Conservation (phyloP, 2,113 vertebrate genomes). For the Acanthochromis polyacanthus region DNA sequence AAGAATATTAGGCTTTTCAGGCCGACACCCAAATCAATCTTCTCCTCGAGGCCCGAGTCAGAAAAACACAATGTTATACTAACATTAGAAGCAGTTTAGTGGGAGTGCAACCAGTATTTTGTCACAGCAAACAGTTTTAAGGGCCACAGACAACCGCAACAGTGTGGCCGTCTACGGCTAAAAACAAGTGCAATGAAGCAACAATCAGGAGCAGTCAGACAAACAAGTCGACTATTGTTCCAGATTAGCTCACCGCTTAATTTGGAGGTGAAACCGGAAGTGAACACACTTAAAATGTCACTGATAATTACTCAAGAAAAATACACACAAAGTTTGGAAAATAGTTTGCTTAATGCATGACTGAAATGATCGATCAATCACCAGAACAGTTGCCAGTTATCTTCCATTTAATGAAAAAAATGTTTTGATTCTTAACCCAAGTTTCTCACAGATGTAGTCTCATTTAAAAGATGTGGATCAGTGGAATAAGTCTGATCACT, state of each 20-base stretch:
- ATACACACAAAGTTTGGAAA: no score
- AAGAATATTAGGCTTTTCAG: conserved; percentile 26
- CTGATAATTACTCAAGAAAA: no score
- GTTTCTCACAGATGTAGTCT: no score
- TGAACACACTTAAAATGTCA: background rate
- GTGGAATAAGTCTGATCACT: no score
- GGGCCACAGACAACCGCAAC: no score
- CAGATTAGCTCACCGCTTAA: background rate
- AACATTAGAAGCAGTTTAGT: background rate
- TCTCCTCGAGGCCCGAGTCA: background rate
- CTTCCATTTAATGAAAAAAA: no score
- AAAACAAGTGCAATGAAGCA: background rate
- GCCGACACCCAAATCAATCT: background rate
- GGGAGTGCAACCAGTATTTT: background rate
- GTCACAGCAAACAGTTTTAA: background rate
- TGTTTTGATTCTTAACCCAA: no score
- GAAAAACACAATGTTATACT: conserved; percentile 2
- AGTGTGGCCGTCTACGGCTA: background rate
- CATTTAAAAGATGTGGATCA: no score
- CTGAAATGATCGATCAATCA: no score
- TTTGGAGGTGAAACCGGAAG: background rate
- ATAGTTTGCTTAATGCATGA: no score
- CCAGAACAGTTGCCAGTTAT: no score
- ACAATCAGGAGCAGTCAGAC: background rate
- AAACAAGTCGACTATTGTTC: background rate